Base-by-base conservation (phyloP, 2,888 invertebrate genomes). In the Pachliopta kotzebuea region DNA sequence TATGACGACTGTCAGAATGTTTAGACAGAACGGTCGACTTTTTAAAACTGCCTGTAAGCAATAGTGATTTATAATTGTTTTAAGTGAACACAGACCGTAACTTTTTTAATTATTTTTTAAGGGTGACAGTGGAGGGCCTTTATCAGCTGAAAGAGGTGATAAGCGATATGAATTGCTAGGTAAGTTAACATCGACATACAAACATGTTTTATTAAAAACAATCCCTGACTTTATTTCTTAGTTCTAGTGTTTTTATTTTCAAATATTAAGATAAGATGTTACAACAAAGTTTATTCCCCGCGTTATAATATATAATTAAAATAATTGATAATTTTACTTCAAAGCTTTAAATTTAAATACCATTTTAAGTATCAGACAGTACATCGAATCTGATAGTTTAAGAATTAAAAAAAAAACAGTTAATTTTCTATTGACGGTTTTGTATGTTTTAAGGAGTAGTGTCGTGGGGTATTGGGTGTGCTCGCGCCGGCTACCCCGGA, bases 381-480 rank as follows among this genome's bases (percentile, higher is more conserved):
- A n/a, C n/a, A n/a, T n/a, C n/a, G n/a, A n/a, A n/a, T n/a, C n/a
- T n/a, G n/a, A n/a, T n/a, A n/a, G n/a, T n/a, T n/a, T n/a, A n/a
- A n/a, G n/a, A n/a, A n/a, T n/a, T n/a, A n/a, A n/a, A n/a, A n/a
- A n/a, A n/a, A n/a, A n/a, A n/a, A n/a, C n/a, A n/a, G n/a, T n/a
- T n/a, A n/a, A n/a, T n/a, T n/a, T n/a, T 2, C 6, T 1, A 6
- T n/a, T 18, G 18, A 6, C 61, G 26, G 52, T 29, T 45, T 62
- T 31, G 11, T 63, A 53, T 56, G 17, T 20, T 69, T 67, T 31
- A 62, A 95, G 95, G 96, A 20, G 93, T 97, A 24, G 97, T 97
- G 0, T 97, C 97, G 0, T 97, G 97, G 97, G 97, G 97, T 9
- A 96, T 97, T 69, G 97, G 97, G 18, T 97, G 97, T 76, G 97